Percentiles rank a stretch among this genome's conserved stretches.
phyloP scores from a whole-genome alignment of 2,113 vertebrate genomes.

The Clarias macrocephalus region DNA sequence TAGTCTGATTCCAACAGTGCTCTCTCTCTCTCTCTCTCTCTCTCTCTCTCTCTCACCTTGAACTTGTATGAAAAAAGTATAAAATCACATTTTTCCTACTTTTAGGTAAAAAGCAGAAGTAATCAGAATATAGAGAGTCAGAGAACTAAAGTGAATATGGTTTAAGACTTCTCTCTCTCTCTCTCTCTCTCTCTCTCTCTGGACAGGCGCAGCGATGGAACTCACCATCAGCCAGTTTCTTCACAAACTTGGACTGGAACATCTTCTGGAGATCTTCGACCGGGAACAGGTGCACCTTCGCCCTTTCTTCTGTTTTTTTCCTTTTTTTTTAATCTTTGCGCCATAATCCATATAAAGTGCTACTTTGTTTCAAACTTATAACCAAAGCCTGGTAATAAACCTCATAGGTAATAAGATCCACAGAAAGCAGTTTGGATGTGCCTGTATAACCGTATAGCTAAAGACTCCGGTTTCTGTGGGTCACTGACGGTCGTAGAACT shows the following conservation, averaged over 20 bases:
- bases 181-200: not conserved
- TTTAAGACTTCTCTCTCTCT: not conserved
- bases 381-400: not conserved
- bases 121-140: not conserved
- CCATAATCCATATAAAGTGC: not conserved
- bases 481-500: too few relatives aligned
- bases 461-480: too few relatives aligned
- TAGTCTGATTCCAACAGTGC: not conserved
- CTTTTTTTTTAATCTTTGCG: not conserved
- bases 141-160: not conserved
- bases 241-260: conserved; percentile 92
- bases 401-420: not conserved
- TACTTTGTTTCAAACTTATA: not conserved
- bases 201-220: conserved; percentile 83
- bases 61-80: not conserved
- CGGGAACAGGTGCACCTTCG: conserved; percentile 84
- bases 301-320: too few relatives aligned
- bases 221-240: conserved; percentile 97
- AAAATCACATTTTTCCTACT: not conserved
- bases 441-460: too few relatives aligned
- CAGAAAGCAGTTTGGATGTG: not conserved
- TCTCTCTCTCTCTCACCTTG: not conserved
- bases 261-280: conserved; percentile 94
- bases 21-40: not conserved
- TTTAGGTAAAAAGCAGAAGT: not conserved